Evolutionary conservation across 2,113 vertebrate species (phyloP).

Genomic region (Entelurus aequoreus): DNA sequence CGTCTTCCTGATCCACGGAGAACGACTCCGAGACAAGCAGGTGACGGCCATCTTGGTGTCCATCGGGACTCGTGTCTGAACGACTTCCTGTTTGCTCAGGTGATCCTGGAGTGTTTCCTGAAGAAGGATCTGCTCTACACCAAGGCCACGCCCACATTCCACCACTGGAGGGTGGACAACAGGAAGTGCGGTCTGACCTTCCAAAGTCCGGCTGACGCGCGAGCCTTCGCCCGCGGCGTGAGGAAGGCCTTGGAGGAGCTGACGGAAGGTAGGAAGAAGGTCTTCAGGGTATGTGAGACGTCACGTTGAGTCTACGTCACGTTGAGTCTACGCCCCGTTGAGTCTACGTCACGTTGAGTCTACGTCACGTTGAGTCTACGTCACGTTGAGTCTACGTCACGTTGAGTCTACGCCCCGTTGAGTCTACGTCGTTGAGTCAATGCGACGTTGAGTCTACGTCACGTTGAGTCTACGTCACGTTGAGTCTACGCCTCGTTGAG

Average conservation of each 20-base stretch:
- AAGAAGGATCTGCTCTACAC: slow-evolving; percentile 96
- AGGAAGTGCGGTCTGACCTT: slow-evolving; percentile 93
- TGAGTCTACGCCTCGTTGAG: too few relatives aligned
- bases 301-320: too few relatives aligned
- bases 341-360: too few relatives aligned
- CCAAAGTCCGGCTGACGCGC: slow-evolving; percentile 89
- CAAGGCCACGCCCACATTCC: slow-evolving; percentile 95
- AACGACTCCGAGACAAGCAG: slow-evolving; percentile 94
- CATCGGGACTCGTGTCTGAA: not conserved
- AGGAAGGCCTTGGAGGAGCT: slow-evolving; percentile 96
- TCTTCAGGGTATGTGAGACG: too few relatives aligned
- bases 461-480: too few relatives aligned
- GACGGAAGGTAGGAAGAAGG: slow-evolving; percentile 81
- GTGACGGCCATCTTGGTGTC: slow-evolving; percentile 48
- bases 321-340: too few relatives aligned
- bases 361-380: too few relatives aligned
- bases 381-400: too few relatives aligned
- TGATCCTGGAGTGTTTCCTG: slow-evolving; percentile 90
- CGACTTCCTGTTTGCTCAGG: slow-evolving; percentile 59
- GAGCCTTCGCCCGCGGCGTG: slow-evolving; percentile 93
- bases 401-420: too few relatives aligned
- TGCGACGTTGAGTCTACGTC: too few relatives aligned
- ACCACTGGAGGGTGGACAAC: slow-evolving; percentile 96
- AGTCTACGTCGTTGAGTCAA: too few relatives aligned
- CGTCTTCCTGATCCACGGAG: slow-evolving; percentile 90